Evolutionary conservation across 2,888 invertebrate genomes (phyloP), one percentile per base, ranked within the genome.

Genomic region (Unio pictorum): DNA sequence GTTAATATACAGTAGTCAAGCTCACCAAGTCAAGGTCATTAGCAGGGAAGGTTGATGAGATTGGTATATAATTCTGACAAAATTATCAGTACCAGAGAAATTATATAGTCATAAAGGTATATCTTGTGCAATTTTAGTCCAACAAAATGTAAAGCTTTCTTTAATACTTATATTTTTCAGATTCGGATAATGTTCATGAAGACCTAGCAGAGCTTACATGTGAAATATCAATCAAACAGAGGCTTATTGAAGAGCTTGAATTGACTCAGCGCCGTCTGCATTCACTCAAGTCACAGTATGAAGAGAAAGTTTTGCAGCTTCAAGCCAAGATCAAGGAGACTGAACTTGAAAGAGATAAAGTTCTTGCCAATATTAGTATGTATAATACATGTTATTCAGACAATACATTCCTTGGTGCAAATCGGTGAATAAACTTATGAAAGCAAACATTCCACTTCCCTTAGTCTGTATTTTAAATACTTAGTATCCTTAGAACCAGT

Each of bases 201-300:
- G 96, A 97, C 88, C 91, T 99, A 72, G 95, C 96, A 20, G 95
- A 95, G 17, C 91, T 99, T 23, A 97, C 96, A 69, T 95, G 95
- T 63, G 97, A 98, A 90, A 98, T 99, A 79, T 95, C 95, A 87
- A 95, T 97, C 68, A 99, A 99, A 89, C 95, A 97, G 81, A 94
- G 96, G 69, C 92, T 99, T 61, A 97, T 99, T 76, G 96, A 97
- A 85, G 97, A 98, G 86, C 90, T 99, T 78, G 98, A 99, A 89
- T 91, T 94, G 70, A 96, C 96, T 0, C 97, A 98, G 88, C 93
- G 95, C 67, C 92, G 96, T 64, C 92, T 98, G 87, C 94, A 95
- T 66, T 93, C 95, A 0, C 93, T 98, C 92, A 93, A 95, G 71
- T 93, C 94, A 76, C 96, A 98, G 88, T 99, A 98, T 91, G 98